Conservation (phyloP, 2,113 vertebrate species). For the Proterorhinus semilunaris region DNA sequence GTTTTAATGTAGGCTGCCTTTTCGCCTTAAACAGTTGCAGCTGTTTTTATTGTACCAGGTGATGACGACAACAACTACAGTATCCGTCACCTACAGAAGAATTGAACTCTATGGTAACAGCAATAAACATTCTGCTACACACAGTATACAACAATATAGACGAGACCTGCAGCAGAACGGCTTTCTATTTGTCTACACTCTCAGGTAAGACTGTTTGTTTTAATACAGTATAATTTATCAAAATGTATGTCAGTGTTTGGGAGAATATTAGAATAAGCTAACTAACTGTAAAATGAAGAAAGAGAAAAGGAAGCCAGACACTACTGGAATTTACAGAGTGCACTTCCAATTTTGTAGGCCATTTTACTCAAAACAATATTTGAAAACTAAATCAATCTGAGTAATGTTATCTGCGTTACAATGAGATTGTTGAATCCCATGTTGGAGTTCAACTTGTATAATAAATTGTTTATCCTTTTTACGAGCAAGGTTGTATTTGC, state of each 20-base stretch:
- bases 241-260: background rate
- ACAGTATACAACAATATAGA: conserved; percentile 36
- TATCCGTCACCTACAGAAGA: conserved; percentile 49
- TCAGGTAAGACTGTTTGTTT: conserved; percentile 32
- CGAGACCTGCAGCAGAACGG: conserved; percentile 9
- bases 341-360: background rate
- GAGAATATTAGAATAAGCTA: no score
- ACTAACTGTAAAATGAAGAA: no score
- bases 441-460: no score
- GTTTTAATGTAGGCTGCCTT: background rate
- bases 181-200: conserved; percentile 3
- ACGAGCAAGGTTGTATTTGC: background rate
- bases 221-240: background rate
- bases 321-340: no score
- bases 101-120: conserved; percentile 65
- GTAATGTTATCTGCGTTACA: background rate
- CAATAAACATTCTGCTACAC: conserved; percentile 49
- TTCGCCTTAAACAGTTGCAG: conserved; percentile 4
- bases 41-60: conserved; percentile 51
- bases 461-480: background rate
- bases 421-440: background rate
- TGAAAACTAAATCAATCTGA: background rate
- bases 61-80: conserved; percentile 36
- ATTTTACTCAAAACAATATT: background rate
- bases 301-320: no score